phyloP scores from a whole-genome alignment of 92 coral and sea anemone genomes.

The Epizoanthus ramosus region DNA sequence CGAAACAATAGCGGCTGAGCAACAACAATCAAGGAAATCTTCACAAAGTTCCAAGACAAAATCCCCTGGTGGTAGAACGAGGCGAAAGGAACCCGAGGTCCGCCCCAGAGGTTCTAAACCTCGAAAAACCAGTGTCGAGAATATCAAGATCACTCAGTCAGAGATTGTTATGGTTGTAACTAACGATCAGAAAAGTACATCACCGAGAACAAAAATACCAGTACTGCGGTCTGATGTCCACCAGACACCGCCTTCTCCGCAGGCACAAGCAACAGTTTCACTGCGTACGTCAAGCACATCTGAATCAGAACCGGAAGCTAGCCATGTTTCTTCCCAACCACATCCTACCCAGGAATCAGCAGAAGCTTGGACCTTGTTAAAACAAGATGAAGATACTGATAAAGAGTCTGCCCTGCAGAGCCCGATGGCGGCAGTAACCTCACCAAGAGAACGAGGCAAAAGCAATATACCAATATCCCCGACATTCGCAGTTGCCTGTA shows the following conservation, averaged over 20 bases:
- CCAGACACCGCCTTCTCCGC: not conserved
- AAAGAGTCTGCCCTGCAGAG: not conserved
- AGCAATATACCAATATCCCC: not conserved
- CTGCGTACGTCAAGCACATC: not conserved
- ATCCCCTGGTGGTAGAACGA: not conserved
- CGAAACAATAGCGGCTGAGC: not conserved
- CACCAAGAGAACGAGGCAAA: conserved; percentile 6
- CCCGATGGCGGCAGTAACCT: not conserved
- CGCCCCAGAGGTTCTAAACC: conserved; percentile 17
- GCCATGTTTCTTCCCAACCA: not conserved
- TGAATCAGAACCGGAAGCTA: not conserved
- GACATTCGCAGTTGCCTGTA: not conserved
- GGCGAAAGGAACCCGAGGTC: not conserved
- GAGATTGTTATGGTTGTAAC: conserved; percentile 33
- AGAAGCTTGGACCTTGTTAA: not conserved
- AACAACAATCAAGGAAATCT: conserved; percentile 7
- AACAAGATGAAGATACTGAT: not conserved
- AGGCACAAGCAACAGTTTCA: not conserved
- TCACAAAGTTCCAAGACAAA: conserved; percentile 6
- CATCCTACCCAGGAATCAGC: not conserved
- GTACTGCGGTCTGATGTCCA: not conserved
- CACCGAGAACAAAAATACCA: conserved; percentile 1
- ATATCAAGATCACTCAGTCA: conserved; percentile 31
- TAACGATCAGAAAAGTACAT: conserved; percentile 24
- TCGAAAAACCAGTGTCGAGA: conserved; percentile 11